Conservation (phyloP, 2,888 invertebrate species). For the Eupithecia insigniata region DNA sequence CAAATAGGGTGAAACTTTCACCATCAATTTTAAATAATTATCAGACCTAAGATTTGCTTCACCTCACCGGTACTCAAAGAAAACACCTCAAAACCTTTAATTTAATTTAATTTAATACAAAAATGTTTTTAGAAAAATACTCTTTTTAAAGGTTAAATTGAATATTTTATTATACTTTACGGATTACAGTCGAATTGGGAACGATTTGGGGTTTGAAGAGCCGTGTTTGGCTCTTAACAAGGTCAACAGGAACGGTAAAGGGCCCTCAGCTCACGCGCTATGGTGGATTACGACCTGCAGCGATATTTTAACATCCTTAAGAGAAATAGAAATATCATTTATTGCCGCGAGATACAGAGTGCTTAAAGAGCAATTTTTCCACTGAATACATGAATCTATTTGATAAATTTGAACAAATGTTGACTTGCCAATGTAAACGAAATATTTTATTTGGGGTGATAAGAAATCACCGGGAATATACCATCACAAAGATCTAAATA, state of each 20-base stretch:
- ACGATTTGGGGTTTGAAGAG: slow-evolving; percentile 23
- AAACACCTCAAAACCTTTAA: background rate
- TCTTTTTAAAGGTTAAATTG: slow-evolving; percentile 25
- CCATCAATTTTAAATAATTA: background rate
- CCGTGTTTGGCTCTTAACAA: slow-evolving; percentile 17
- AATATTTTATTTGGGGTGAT: background rate
- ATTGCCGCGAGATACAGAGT: no score
- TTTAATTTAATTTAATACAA: slow-evolving; percentile 24
- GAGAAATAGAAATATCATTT: no score
- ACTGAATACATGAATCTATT: background rate
- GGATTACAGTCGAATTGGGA: slow-evolving; percentile 22
- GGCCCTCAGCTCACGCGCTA: background rate
- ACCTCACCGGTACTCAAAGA: background rate
- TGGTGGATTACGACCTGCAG: background rate
- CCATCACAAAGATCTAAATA: background rate
- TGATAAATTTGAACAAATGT: background rate
- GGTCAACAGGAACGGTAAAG: slow-evolving; percentile 21
- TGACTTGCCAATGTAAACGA: no score
- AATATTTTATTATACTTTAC: slow-evolving; percentile 23
- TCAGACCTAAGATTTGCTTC: background rate
- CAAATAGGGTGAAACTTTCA: background rate
- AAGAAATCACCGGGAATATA: background rate
- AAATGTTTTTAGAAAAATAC: slow-evolving; percentile 19
- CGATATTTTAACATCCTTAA: slow-evolving; percentile 3
- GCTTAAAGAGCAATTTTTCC: background rate